Evolutionary conservation across 2,797 vertebrate species (phyloP).

Genomic region (Paguma larvata): DNA sequence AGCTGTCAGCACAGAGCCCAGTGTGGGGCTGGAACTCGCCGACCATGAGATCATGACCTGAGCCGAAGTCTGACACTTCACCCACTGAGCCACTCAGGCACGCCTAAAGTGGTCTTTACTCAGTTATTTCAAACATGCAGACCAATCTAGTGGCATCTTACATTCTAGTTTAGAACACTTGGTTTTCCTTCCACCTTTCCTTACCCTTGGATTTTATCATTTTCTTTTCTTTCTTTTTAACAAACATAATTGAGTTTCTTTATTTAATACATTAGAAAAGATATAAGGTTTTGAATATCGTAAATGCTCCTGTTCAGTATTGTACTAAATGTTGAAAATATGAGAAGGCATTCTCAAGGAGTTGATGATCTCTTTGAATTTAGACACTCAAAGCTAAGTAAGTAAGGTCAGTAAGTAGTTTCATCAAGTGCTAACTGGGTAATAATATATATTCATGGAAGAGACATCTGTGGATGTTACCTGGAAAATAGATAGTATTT

Average conservation of each 20-base stretch:
- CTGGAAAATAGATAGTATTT: constrained; percentile 44
- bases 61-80: too few relatives aligned
- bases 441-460: neutral
- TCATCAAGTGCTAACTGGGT: constrained; percentile 19
- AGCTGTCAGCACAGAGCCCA: too few relatives aligned
- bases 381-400: constrained; percentile 7
- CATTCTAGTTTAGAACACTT: constrained; percentile 41
- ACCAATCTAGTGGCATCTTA: neutral
- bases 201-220: neutral
- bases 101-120: neutral
- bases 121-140: constrained; percentile 22
- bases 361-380: constrained; percentile 55
- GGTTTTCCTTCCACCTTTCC: neutral
- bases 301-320: neutral
- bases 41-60: too few relatives aligned
- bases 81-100: too few relatives aligned
- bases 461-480: neutral
- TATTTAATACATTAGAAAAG: neutral
- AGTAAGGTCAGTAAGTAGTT: constrained; percentile 19
- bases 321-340: neutral
- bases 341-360: neutral
- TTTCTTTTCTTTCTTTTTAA: neutral
- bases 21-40: too few relatives aligned
- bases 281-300: neutral
- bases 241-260: neutral